Percentiles rank a stretch among this genome's conserved stretches.
These are phyloP conservation scores for Thymelicus lineola DNA, from an alignment of 2,888 invertebrate genomes.

Conservation along the genomic window DNA sequence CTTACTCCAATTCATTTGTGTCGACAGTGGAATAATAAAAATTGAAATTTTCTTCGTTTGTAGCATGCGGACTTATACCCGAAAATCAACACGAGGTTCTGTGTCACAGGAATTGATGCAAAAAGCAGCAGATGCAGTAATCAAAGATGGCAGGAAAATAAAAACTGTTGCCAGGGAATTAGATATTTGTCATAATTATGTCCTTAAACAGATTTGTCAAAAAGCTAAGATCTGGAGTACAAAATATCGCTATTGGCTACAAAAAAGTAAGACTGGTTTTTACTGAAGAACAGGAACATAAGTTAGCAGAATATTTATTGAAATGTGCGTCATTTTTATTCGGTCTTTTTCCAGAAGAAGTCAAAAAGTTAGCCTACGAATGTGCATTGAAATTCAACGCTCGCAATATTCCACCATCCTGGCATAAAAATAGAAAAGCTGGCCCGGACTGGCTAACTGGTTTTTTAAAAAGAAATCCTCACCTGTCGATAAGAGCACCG, in stretches of 20 bases:
- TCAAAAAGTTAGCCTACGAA: not conserved
- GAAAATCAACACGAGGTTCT: not conserved
- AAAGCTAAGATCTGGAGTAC: conserved; percentile 30
- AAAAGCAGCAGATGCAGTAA: not conserved
- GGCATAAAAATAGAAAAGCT: not conserved
- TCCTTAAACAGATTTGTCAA: conserved; percentile 34
- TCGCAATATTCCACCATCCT: not conserved
- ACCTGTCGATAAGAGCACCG: not conserved
- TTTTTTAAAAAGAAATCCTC: not conserved
- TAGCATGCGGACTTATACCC: conserved; percentile 34
- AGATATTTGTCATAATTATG: conserved; percentile 36
- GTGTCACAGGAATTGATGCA: conserved; percentile 11
- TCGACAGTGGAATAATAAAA: no score
- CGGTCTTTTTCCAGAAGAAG: conserved; percentile 15
- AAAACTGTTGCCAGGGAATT: conserved; percentile 36
- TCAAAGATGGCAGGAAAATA: conserved; percentile 25
- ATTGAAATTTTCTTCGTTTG: conserved; percentile 15
- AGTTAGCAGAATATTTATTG: conserved; percentile 12
- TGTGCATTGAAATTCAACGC: not conserved
- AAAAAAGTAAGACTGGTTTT: conserved; percentile 23
- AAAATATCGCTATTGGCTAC: conserved; percentile 27
- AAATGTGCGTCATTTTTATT: conserved; percentile 9
- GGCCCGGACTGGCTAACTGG: not conserved
- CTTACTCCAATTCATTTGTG: conserved; percentile 17
- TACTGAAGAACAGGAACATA: conserved; percentile 28